Percentiles rank a stretch among this genome's conserved stretches.
Evolutionary conservation across 2,113 vertebrate genomes (phyloP).

Genomic region (human): DNA sequence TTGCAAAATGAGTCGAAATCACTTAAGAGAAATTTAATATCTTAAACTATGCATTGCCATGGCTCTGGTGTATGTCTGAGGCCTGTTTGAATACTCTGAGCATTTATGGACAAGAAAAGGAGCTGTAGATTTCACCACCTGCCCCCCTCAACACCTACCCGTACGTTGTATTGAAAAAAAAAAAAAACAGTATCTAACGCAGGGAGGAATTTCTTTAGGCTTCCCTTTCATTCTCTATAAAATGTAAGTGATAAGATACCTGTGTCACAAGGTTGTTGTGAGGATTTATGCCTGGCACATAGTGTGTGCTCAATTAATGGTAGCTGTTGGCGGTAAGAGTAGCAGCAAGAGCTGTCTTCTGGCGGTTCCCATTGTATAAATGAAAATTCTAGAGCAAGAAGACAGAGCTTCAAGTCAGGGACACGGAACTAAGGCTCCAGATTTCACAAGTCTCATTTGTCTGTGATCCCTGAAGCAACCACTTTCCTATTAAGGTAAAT

Average conservation of each 20-base stretch:
- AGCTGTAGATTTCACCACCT: not conserved
- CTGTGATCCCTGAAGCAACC: not conserved
- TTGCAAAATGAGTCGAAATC: slow-evolving; percentile 18
- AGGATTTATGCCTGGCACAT: not conserved
- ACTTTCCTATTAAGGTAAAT: not conserved
- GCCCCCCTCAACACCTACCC: not conserved
- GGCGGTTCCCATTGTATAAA: not conserved
- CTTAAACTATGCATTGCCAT: not conserved
- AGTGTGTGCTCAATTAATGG: not conserved
- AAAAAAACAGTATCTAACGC: not conserved
- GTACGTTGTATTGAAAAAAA: not conserved
- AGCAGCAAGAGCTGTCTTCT: not conserved
- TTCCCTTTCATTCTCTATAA: not conserved
- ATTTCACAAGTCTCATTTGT: not conserved
- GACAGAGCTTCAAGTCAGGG: not conserved
- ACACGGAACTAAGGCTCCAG: not conserved
- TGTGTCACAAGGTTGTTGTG: not conserved
- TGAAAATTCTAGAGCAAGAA: not conserved
- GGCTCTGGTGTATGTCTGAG: not conserved
- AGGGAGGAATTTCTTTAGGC: not conserved
- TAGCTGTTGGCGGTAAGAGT: not conserved
- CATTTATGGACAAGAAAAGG: not conserved
- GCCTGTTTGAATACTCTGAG: not conserved
- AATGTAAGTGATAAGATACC: not conserved
- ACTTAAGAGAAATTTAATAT: slow-evolving; percentile 17